Base-by-base conservation (phyloP, 2,888 invertebrate species). In the Bedellia somnulentella region DNA sequence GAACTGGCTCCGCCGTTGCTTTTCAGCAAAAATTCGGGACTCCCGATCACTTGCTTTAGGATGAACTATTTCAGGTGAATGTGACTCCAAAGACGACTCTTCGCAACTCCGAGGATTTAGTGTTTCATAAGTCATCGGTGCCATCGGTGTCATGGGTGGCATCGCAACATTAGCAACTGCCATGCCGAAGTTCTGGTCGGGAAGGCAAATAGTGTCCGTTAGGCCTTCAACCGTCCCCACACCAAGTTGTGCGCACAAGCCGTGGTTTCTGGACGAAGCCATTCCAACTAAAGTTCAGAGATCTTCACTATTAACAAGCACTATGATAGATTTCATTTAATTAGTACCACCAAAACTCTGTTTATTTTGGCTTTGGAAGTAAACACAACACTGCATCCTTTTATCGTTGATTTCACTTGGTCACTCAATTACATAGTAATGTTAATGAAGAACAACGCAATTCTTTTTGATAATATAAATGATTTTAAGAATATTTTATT, bases 11-110 rank as follows among this genome's bases (percentile, higher is more conserved):
- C 95, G 80, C 18, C 95, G 83, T 60, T 89, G 86, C 63, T 95
- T 95, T 59, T 96, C 95, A 6, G 93, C 93, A 52, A 85, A 80
- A 53, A 94, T 94, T 37, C 95, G 82, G 45, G 87, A 83, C 52
- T 89, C 86, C 34, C 93, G 82, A 50, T 86, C 87, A 46, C 83
- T 86, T 41, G 87, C 87, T 45, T 63, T 68, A 3, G 52, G 53
- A 22, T 56, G 43, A 10, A 59, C 53, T 41, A 60, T 43, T 37
- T 67, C 67, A 32, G 70, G 71, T n/a, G 71, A 70, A 30, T 48
- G 71, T 27, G 25, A 61, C 34, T 71, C 70, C 2, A 63, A 67
- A 8, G 70, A 68, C n/a, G 68, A 70, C 38, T 68, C 71, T n/a
- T 66, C 59, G 35, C 61, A 58, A 37, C 46, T 53, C 6, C 47